Evolutionary conservation across 1,140 invertebrate species (phyloP).

Genomic region (Protaetia brevitarsis): DNA sequence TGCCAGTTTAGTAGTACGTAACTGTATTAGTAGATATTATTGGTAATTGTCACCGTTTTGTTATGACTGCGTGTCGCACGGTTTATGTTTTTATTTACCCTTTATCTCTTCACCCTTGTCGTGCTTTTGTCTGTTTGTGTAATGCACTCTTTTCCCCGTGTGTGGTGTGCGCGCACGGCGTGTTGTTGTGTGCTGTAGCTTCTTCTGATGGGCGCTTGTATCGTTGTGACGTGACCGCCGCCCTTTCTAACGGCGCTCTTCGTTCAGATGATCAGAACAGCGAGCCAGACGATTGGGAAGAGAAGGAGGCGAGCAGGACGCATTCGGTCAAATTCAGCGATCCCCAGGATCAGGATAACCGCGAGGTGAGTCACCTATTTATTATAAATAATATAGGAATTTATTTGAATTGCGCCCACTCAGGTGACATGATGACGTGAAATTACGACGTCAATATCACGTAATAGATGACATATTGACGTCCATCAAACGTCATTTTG

Average conservation of each 20-base stretch:
- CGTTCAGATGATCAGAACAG: constrained; percentile 39
- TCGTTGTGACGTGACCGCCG: constrained; percentile 45
- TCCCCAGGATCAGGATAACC: constrained; percentile 67
- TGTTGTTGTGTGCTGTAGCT: constrained; percentile 25
- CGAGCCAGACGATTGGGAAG: constrained; percentile 69
- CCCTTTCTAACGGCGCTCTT: constrained; percentile 44
- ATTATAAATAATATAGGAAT: too few species aligned
- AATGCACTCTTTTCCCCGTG: constrained; percentile 17
- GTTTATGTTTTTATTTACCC: constrained; percentile 22
- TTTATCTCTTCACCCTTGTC: constrained; percentile 36
- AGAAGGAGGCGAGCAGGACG: constrained; percentile 74
- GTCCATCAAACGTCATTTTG: too few species aligned
- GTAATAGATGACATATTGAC: too few species aligned
- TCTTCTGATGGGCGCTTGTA: constrained; percentile 50
- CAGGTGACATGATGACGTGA: too few species aligned
- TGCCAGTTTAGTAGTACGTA: too few species aligned
- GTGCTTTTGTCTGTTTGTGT: constrained; percentile 24
- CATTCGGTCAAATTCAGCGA: constrained; percentile 89
- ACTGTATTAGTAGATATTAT: too few species aligned
- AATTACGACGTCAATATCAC: too few species aligned
- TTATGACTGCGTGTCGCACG: neutral
- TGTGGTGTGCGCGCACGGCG: constrained; percentile 17
- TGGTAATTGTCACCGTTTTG: neutral
- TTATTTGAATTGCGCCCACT: too few species aligned
- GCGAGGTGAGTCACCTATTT: constrained; percentile 74